phyloP scores from a whole-genome alignment of 2,113 vertebrate species.

The Desmodus rotundus region DNA sequence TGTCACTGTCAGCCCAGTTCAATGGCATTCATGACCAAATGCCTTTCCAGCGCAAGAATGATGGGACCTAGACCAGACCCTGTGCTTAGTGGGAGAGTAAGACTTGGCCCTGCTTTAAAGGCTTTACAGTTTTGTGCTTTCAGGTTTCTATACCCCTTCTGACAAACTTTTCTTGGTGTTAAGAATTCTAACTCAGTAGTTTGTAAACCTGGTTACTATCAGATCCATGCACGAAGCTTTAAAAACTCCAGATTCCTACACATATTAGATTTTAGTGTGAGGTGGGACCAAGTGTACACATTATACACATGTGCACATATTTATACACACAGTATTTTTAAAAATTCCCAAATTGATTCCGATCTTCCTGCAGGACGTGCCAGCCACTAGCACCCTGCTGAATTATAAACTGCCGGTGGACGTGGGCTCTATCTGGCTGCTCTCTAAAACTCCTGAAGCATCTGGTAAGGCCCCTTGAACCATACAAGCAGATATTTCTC shows the following conservation, averaged over 20 bases:
- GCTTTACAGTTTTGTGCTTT: not conserved
- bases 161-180: not conserved
- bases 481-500: not conserved
- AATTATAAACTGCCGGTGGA: not conserved
- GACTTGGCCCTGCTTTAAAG: not conserved
- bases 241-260: not conserved
- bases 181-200: not conserved
- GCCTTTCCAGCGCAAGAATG: not conserved
- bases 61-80: rapidly evolving
- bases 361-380: not conserved
- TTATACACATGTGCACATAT: not conserved
- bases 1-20: not conserved
- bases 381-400: not conserved
- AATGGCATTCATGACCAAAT: not conserved
- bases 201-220: not conserved
- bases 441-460: not conserved
- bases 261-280: not conserved
- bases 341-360: not conserved
- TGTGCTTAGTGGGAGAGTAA: rapidly evolving
- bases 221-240: not conserved
- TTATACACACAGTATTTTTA: not conserved
- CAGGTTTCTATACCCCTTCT: not conserved
- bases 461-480: too few relatives aligned
- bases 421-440: not conserved
- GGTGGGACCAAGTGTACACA: not conserved